Base-by-base conservation (phyloP, 2,113 vertebrate genomes). In the Tychaedon coryphoeus region DNA sequence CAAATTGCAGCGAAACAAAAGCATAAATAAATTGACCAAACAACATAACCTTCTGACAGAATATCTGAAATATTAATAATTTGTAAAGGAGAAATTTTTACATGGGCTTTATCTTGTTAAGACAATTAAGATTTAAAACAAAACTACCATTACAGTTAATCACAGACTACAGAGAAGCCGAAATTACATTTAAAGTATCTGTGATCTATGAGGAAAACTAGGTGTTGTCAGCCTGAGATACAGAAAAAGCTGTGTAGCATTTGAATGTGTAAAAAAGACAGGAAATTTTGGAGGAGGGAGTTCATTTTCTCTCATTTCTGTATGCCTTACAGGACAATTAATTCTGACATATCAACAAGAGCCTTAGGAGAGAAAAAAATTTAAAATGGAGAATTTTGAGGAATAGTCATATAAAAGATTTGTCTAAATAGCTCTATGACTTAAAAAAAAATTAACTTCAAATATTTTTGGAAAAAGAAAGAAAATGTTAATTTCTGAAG, bases 61-160 rank as follows among this genome's bases (percentile, higher is more conserved):
- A 22, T 56, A 90, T 36, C 50, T 93, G 83, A 89, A 92, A 90
- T 72, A 78, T 43, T 71, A 95, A 75, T 42, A 60, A 72, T 77
- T 87, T 64, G 50, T 40, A 67, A 88, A 85, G 57, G 16, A 95
- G 58, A 92, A 89, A 79, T 86, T 93, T 92, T 81, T 92, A 72
- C 25, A 67, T 51, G 50, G 90, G 14, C 36, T 92, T 88, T 94
- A 93, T 43, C 72, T 90, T 90, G 65, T 95, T 96, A 96, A 94
- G 26, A 71, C 65, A 93, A 92, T 94, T 65, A 91, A 79, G 81
- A 87, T 82, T 92, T 85, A 92, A 83, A 93, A 56, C 18, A 87
- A 89, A 85, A 69, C 4, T 50, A 33, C 9, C 1, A 3, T 47
- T 86, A 81, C 19, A 76, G 36, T 66, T 91, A 57, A 91, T 80